Base-by-base conservation (phyloP, 2,797 vertebrate genomes). In the Mormyrus proboscirostris region DNA sequence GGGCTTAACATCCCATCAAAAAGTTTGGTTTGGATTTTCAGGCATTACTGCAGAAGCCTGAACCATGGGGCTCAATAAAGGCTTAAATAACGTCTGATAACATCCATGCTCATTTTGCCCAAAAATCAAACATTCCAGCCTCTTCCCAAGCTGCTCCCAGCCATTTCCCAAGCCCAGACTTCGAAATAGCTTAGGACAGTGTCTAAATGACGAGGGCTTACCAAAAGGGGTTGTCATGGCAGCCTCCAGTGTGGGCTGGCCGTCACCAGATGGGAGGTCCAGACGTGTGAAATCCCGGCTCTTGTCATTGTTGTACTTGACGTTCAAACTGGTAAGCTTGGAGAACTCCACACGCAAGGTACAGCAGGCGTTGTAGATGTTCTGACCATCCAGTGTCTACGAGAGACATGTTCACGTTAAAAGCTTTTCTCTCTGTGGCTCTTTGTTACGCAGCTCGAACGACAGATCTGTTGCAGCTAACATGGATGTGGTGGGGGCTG, bases 281-380 rank as follows among this genome's bases (percentile, higher is more conserved):
- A 93, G 38, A 14, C 96, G 95, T 90, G 97, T 97, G 93, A 97
- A 97, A 90, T 98, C 97, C 93, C 97, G 94, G 29, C 97, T 97
- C 94, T 96, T 98, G 82, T 97, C 95, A 89, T 96, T 97, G 94
- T 98, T 98, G 88, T 97, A 98, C 90, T 96, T 97, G 91, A 98
- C 93, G 16, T 95, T 96, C 93, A 98, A 96, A 91, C 91, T 96
- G 92, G 91, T 93, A 91, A 98, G 93, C 92, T 92, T 97, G 90
- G 97, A 97, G 93, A 96, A 97, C 90, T 96, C 96, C 91, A 97
- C 92, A 50, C 22, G 96, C 89, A 97, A 93, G 83, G 95, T 97
- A 89, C 97, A 97, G 94, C 96, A 97, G 0, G 93, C 93, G 90
- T 91, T 91, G 90, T 97, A 97, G 92, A 97, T 95, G 93, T 94